A percentile compares a stretch with the other conserved stretches of the same genome.
These are phyloP conservation scores for Cataglyphis hispanica DNA, from an alignment of 1,140 invertebrate genomes.

Conservation along the genomic window DNA sequence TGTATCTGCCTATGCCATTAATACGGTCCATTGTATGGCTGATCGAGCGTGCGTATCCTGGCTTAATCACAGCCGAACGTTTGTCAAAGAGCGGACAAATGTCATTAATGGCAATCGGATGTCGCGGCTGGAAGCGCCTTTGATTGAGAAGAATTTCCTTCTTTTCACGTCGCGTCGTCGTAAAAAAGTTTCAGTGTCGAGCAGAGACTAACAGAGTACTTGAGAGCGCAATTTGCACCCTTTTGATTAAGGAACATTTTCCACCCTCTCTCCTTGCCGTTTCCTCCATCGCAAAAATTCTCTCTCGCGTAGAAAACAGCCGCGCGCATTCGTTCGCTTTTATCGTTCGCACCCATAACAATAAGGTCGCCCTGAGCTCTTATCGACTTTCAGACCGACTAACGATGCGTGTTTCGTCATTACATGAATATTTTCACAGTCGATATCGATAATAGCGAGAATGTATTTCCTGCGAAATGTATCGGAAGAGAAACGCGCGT, in stretches of 20 bases:
- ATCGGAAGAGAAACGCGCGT: not conserved
- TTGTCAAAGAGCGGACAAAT: slow-evolving; percentile 35
- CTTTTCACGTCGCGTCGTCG: not conserved
- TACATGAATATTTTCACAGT: not conserved
- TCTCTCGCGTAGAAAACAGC: not conserved
- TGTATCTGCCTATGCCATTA: slow-evolving; percentile 1
- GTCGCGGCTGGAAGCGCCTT: slow-evolving; percentile 9
- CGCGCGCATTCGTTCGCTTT: slow-evolving; percentile 30
- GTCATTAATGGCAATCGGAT: slow-evolving; percentile 49
- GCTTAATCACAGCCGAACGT: slow-evolving; percentile 17
- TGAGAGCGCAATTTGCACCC: slow-evolving; percentile 42
- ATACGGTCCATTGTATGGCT: slow-evolving; percentile 32
- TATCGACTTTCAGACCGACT: not conserved
- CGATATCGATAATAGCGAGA: slow-evolving; percentile 1
- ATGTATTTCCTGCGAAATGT: not conserved
- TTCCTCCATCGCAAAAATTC: slow-evolving; percentile 17
- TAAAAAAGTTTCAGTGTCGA: not conserved
- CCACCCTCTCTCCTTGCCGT: not conserved
- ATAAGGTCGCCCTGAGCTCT: slow-evolving; percentile 15
- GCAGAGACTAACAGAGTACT: not conserved
- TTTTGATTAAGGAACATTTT: slow-evolving; percentile 26
- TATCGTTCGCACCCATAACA: slow-evolving; percentile 17
- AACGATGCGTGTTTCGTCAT: slow-evolving; percentile 5
- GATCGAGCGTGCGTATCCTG: slow-evolving; percentile 23
- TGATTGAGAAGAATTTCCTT: slow-evolving; percentile 31